Evolutionary conservation across 2,113 vertebrate genomes (phyloP).

Genomic region (Gasterosteus aculeatus): DNA sequence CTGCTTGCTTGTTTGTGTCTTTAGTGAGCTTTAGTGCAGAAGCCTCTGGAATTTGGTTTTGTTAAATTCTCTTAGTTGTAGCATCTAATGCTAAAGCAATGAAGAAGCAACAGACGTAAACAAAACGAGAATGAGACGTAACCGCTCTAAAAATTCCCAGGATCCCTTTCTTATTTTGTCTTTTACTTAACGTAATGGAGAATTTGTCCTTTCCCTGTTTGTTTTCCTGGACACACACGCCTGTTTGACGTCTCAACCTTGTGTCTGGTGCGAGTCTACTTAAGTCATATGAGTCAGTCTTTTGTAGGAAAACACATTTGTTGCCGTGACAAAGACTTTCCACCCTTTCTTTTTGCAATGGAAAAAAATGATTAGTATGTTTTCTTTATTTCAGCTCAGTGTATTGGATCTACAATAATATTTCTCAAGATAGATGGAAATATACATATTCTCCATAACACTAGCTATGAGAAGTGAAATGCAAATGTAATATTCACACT

Average conservation of each 20-base stretch:
- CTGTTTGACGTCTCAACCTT: conserved; percentile 23
- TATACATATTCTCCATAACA: not conserved
- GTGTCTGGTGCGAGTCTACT: not conserved
- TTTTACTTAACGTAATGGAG: not conserved
- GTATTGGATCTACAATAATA: not conserved
- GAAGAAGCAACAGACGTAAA: conserved; percentile 13
- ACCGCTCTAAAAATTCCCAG: conserved; percentile 4
- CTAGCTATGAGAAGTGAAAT: too few species aligned
- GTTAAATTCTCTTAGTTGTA: conserved; percentile 11
- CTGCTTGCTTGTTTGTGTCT: conserved; percentile 17
- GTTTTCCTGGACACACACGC: conserved; percentile 7
- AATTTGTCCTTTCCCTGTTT: not conserved
- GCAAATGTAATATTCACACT: not conserved
- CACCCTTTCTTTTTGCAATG: conserved; percentile 31
- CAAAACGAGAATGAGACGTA: not conserved
- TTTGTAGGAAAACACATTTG: conserved; percentile 15
- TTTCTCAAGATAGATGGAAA: not conserved
- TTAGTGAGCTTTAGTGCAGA: not conserved
- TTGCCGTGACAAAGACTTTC: not conserved
- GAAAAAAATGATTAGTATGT: not conserved
- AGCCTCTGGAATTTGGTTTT: conserved; percentile 41
- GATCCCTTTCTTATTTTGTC: too few species aligned
- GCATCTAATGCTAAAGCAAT: not conserved
- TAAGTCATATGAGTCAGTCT: too few species aligned
- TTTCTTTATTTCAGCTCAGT: not conserved